Percentiles rank a stretch among this genome's conserved stretches.
Evolutionary conservation across 35 echinoderm and acorn worm species (phyloP).

Genomic region (Strongylocentrotus purpuratus): DNA sequence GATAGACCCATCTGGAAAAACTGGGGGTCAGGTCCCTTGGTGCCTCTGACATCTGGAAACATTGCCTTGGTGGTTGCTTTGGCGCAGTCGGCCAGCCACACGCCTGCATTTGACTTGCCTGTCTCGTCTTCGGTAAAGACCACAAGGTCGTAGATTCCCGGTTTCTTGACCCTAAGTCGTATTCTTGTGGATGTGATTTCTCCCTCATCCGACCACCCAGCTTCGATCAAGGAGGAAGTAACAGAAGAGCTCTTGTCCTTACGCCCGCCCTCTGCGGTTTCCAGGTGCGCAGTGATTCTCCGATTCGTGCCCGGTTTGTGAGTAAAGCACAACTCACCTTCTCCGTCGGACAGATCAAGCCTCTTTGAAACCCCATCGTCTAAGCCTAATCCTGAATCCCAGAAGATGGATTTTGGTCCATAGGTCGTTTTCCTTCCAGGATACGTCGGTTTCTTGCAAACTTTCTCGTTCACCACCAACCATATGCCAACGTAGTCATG

Average conservation of each 20-base stretch:
- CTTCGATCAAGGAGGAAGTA: neutral
- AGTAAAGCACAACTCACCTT: neutral
- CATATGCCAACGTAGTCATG: neutral
- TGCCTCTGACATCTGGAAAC: conserved; percentile 2
- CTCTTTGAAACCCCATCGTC: conserved; percentile 4
- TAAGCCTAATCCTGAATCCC: conserved; percentile 1
- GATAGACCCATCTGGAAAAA: conserved; percentile 32
- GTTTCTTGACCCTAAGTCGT: neutral
- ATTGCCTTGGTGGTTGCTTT: neutral
- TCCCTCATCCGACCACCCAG: neutral
- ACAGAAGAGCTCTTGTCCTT: neutral
- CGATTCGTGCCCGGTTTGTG: neutral
- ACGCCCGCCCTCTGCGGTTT: neutral
- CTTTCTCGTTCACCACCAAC: neutral
- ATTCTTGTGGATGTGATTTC: neutral
- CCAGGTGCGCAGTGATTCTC: neutral
- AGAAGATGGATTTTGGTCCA: neutral
- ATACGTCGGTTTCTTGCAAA: neutral
- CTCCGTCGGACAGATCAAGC: neutral
- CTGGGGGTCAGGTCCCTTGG: neutral
- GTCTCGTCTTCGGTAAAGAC: conserved; percentile 30
- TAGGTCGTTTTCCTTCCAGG: neutral
- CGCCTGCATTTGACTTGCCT: neutral
- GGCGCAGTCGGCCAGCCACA: conserved; percentile 17
- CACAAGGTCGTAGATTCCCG: neutral